These are phyloP conservation scores for Drosophila tropicalis DNA, from an alignment of 1,140 invertebrate species.

Conservation along the genomic window DNA sequence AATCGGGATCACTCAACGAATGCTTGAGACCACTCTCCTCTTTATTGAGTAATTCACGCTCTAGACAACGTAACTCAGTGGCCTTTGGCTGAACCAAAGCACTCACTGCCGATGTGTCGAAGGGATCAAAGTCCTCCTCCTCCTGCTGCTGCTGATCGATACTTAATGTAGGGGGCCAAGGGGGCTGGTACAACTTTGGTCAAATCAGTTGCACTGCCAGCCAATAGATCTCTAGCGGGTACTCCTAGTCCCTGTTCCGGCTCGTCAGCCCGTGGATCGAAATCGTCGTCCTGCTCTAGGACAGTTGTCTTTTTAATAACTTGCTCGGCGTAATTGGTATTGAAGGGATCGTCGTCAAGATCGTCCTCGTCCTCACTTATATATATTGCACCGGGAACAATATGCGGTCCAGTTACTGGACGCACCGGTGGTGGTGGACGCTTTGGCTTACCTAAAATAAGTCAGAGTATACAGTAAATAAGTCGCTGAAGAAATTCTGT, in stretches of 20 bases:
- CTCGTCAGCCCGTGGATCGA: slow-evolving; percentile 88
- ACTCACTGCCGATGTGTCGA: slow-evolving; percentile 91
- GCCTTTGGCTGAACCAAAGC: slow-evolving; percentile 88
- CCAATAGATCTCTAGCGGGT: slow-evolving; percentile 86
- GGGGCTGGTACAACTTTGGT: slow-evolving; percentile 88
- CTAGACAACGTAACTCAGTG: slow-evolving; percentile 90
- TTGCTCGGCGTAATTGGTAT: slow-evolving; percentile 92
- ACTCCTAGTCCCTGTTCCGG: slow-evolving; percentile 39
- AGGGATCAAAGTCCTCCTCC: slow-evolving; percentile 90
- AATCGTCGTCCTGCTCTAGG: slow-evolving; percentile 88
- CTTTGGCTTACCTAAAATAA: slow-evolving; percentile 49
- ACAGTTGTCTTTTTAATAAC: slow-evolving; percentile 88
- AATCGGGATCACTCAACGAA: slow-evolving; percentile 87
- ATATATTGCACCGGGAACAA: slow-evolving; percentile 72
- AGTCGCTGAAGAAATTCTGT: background rate
- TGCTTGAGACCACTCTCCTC: slow-evolving; percentile 83
- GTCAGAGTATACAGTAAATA: background rate
- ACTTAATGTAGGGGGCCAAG: slow-evolving; percentile 86
- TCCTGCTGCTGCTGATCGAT: slow-evolving; percentile 85
- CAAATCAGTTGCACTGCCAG: slow-evolving; percentile 90
- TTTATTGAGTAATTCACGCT: slow-evolving; percentile 88
- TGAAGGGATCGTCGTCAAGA: slow-evolving; percentile 89
- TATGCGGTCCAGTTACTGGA: slow-evolving; percentile 80
- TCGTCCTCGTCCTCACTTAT: slow-evolving; percentile 84
- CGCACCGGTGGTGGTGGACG: slow-evolving; percentile 61